phyloP scores from a whole-genome alignment of 2,113 vertebrate species.

The Alosa alosa region DNA sequence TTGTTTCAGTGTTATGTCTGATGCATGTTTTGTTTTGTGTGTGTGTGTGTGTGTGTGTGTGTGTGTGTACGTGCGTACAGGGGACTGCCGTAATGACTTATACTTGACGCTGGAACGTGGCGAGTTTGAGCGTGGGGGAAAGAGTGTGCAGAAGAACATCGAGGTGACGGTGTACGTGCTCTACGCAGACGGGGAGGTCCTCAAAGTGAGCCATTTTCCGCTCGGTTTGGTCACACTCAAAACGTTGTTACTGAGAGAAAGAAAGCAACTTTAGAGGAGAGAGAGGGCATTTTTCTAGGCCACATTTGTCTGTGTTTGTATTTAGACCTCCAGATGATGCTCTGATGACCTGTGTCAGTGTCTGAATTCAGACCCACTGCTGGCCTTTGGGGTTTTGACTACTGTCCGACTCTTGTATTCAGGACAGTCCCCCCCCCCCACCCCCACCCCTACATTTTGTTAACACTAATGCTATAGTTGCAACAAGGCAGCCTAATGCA shows the following conservation, averaged over 20 bases:
- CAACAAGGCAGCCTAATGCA: not conserved
- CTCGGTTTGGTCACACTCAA: not conserved
- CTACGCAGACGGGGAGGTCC: constrained; percentile 90
- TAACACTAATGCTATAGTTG: not conserved
- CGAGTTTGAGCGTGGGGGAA: constrained; percentile 96
- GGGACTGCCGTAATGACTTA: constrained; percentile 93
- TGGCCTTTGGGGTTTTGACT: not conserved
- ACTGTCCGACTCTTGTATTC: not conserved
- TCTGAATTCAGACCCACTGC: too few relatives aligned
- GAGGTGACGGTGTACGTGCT: constrained; percentile 92
- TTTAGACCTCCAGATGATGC: not conserved
- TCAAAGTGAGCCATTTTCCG: constrained; percentile 78
- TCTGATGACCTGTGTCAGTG: not conserved
- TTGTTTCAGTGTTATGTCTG: not conserved
- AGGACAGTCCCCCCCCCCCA: not conserved
- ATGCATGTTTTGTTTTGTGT: not conserved
- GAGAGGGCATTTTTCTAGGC: not conserved
- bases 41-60: constrained; percentile 1
- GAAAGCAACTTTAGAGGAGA: not conserved
- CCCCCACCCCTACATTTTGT: not conserved
- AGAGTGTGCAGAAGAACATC: constrained; percentile 98
- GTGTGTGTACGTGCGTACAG: constrained; percentile 56
- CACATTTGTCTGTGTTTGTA: not conserved
- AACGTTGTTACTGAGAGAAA: not conserved
- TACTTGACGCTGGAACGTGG: constrained; percentile 93